These are phyloP conservation scores for Asbolus verrucosus DNA, from an alignment of 1,140 invertebrate species.

Conservation along the genomic window DNA sequence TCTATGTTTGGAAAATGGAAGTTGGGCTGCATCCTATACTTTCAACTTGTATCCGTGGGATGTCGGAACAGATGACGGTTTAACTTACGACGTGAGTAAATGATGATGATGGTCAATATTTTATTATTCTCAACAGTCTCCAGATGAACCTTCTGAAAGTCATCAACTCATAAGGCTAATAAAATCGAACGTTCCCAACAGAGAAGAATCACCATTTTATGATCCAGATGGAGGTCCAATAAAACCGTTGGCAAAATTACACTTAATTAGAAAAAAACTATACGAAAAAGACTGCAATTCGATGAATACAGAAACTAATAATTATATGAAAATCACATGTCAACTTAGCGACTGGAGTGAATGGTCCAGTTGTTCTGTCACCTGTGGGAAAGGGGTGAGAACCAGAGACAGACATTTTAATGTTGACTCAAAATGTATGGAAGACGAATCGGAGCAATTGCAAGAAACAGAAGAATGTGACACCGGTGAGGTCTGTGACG, in stretches of 20 bases:
- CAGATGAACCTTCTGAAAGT: conserved; percentile 83
- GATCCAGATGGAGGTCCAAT: conserved; percentile 83
- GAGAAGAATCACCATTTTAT: conserved; percentile 92
- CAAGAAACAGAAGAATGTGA: too few relatives aligned
- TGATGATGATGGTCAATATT: neutral
- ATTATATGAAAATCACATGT: conserved; percentile 40
- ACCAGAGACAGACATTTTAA: neutral
- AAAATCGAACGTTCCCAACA: conserved; percentile 81
- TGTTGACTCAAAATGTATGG: neutral
- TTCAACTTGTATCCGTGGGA: conserved; percentile 96
- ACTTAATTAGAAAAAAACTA: conserved; percentile 82
- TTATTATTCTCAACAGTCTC: conserved; percentile 72
- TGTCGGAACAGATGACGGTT: conserved; percentile 93
- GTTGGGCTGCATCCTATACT: conserved; percentile 87
- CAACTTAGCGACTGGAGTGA: conserved; percentile 67
- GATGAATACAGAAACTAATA: neutral
- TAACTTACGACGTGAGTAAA: conserved; percentile 85
- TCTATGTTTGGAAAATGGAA: conserved; percentile 90
- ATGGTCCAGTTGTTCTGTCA: conserved; percentile 68
- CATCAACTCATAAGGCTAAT: conserved; percentile 83
- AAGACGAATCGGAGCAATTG: too few relatives aligned
- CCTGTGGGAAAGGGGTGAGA: neutral
- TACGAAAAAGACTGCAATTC: conserved; percentile 86
- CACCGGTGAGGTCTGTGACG: too few relatives aligned
- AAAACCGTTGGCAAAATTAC: conserved; percentile 89